A percentile compares a stretch with the other conserved stretches of the same genome.
Conservation (phyloP, 1,140 invertebrate genomes). For the Zophobas atratus region DNA sequence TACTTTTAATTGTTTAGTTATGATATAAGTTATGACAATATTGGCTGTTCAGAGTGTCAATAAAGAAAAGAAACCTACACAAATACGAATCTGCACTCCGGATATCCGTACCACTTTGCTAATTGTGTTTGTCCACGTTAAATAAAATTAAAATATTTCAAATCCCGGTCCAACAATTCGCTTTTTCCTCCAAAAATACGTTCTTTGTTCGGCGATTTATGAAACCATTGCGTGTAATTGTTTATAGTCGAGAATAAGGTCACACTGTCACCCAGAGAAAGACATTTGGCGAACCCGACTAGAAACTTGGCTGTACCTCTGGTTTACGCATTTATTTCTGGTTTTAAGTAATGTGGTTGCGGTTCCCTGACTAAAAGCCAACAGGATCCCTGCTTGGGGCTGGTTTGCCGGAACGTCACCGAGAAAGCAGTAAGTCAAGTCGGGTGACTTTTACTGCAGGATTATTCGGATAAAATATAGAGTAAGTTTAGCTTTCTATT, state of each 20-base stretch:
- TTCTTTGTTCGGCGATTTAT: neutral
- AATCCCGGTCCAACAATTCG: no score
- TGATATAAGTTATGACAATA: no score
- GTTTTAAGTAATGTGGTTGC: neutral
- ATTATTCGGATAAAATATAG: neutral
- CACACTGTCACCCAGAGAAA: neutral
- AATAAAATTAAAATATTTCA: no score
- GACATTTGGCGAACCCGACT: neutral
- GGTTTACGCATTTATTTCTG: neutral
- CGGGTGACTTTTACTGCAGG: neutral
- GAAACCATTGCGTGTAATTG: neutral
- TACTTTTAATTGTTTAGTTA: no score
- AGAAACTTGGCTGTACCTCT: neutral
- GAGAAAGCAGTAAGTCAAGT: neutral
- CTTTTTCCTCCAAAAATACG: no score
- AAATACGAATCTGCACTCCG: no score
- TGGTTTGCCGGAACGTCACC: neutral
- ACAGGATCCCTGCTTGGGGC: neutral
- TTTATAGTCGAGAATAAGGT: neutral
- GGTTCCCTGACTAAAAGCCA: neutral
- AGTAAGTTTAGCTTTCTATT: neutral
- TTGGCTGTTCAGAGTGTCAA: no score
- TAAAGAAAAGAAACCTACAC: no score
- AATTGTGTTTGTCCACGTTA: no score
- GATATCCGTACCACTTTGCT: no score